Evolutionary conservation across 2,113 vertebrate species (phyloP).

Genomic region (Piprites chloris): DNA sequence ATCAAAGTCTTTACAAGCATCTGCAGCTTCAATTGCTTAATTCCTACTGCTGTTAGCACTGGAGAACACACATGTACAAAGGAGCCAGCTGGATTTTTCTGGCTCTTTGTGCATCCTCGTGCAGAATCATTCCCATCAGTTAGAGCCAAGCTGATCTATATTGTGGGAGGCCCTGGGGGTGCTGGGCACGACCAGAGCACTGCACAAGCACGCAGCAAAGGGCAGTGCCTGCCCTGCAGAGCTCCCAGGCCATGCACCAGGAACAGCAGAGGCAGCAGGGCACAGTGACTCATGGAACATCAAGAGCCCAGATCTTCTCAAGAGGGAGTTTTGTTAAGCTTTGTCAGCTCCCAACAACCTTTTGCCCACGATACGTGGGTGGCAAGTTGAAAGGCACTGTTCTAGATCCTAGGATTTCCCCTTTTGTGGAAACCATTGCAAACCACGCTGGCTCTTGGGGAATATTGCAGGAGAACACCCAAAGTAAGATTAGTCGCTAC

Average conservation of each 20-base stretch:
- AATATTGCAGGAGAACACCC: background rate
- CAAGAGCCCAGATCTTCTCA: background rate
- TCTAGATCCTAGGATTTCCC: background rate
- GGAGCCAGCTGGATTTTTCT: constrained; percentile 28
- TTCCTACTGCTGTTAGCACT: background rate
- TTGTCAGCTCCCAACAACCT: background rate
- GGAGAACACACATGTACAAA: background rate
- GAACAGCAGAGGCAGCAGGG: background rate
- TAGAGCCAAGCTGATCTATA: background rate
- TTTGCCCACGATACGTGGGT: background rate
- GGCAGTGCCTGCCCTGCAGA: background rate
- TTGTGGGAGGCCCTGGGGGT: background rate
- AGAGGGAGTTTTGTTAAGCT: background rate
- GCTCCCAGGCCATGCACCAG: background rate
- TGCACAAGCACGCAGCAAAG: background rate
- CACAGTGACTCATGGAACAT: background rate
- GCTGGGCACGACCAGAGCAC: background rate
- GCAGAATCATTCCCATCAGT: constrained; percentile 24
- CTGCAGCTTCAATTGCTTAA: constrained; percentile 19
- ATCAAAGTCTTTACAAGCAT: constrained; percentile 47
- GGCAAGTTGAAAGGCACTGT: background rate
- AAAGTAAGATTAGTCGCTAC: background rate
- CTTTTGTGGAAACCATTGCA: background rate
- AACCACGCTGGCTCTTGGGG: background rate
- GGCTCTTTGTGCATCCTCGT: background rate